Conservation (phyloP, 2,797 vertebrate species). For the Rhincodon typus region DNA sequence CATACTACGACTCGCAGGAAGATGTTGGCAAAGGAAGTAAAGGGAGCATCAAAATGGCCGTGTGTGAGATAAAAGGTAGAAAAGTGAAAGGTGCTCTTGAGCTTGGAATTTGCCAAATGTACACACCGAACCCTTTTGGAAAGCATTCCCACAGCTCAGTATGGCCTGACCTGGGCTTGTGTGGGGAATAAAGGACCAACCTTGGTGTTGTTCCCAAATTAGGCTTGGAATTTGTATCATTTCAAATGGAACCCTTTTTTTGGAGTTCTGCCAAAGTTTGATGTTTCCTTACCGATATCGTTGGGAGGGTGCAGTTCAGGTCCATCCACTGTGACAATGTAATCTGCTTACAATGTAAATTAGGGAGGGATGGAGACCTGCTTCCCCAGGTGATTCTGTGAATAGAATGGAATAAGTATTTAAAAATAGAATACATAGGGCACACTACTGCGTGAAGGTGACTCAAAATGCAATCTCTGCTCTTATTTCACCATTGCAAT, state of each 20-base stretch:
- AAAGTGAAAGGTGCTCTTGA: not conserved
- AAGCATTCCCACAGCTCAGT: no score
- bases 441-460: not conserved
- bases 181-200: not conserved
- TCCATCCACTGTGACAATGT: not conserved
- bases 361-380: not conserved
- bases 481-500: not conserved
- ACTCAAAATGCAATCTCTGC: not conserved
- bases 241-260: not conserved
- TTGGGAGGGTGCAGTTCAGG: not conserved
- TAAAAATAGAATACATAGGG: not conserved
- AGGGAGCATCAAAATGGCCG: constrained; percentile 52
- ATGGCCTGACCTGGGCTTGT: not conserved
- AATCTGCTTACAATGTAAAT: not conserved
- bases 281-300: not conserved
- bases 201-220: not conserved
- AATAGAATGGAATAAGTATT: not conserved
- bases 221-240: not conserved
- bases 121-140: not conserved
- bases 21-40: constrained; percentile 49
- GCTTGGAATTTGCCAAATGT: not conserved
- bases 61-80: constrained; percentile 52
- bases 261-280: not conserved
- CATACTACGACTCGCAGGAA: constrained; percentile 49
- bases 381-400: not conserved